phyloP scores from a whole-genome alignment of 1,140 invertebrate genomes.

The Catajapyx aquilonaris region DNA sequence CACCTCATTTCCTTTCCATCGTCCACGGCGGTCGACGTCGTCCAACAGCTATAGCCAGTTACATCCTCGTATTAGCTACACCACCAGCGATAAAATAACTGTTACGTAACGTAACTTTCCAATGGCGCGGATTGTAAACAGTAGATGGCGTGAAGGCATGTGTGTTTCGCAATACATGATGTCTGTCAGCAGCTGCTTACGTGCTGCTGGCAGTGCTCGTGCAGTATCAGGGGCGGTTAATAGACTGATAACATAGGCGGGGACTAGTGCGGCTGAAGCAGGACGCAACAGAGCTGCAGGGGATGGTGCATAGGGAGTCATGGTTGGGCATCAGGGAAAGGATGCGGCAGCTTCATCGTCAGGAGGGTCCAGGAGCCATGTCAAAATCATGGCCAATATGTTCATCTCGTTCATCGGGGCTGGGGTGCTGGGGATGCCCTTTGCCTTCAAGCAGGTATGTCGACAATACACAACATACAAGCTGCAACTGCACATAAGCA shows the following conservation, averaged over 20 bases:
- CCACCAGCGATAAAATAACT: not conserved
- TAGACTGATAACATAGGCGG: not conserved
- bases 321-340: too few relatives aligned
- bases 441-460: constrained; percentile 24
- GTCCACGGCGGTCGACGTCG: too few relatives aligned
- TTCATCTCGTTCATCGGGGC: constrained; percentile 27
- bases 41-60: not conserved
- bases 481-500: not conserved
- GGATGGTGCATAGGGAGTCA: not conserved
- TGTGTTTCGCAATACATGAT: too few relatives aligned
- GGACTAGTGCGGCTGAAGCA: not conserved
- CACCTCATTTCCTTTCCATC: too few relatives aligned
- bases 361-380: constrained; percentile 12
- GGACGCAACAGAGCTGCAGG: not conserved
- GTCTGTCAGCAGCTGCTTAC: too few relatives aligned
- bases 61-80: not conserved
- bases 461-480: constrained; percentile 2
- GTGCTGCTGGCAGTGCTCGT: too few relatives aligned
- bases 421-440: constrained; percentile 23
- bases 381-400: constrained; percentile 25
- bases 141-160: too few relatives aligned
- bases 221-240: not conserved
- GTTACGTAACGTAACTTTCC: too few relatives aligned
- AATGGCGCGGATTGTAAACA: too few relatives aligned
- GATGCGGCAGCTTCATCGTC: not conserved